phyloP scores from a whole-genome alignment of 2,113 vertebrate species.

The Lipotes vexillifer region DNA sequence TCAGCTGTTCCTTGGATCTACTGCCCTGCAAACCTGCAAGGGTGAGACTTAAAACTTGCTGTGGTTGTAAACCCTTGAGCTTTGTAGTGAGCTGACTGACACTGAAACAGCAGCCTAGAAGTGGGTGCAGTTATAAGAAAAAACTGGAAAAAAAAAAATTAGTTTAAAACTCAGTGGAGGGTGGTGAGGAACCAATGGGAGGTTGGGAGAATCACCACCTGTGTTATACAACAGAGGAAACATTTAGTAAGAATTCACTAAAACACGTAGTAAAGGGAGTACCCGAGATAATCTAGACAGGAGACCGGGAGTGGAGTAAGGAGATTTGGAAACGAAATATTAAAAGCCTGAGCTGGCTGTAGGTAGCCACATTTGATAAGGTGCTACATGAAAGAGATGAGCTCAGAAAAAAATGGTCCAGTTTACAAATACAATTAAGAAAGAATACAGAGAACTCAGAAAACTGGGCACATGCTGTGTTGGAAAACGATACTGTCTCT shows the following conservation, averaged over 20 bases:
- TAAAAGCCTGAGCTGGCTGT: background rate
- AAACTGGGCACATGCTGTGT: background rate
- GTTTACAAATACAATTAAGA: background rate
- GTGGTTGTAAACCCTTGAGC: background rate
- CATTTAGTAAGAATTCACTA: background rate
- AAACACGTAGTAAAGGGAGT: background rate
- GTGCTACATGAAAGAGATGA: background rate
- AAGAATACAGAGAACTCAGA: background rate
- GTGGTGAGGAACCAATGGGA: background rate
- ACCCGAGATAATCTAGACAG: background rate
- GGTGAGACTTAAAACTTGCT: background rate
- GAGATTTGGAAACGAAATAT: background rate
- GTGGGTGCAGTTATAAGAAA: background rate
- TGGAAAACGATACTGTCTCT: background rate
- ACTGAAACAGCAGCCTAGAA: background rate
- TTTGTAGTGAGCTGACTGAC: background rate
- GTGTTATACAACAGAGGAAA: background rate
- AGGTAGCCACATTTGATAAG: background rate
- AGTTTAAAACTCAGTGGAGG: background rate
- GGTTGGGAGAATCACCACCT: background rate
- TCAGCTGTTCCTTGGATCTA: background rate
- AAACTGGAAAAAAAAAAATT: background rate
- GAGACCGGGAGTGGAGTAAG: background rate
- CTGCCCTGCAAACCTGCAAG: background rate
- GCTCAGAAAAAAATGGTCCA: background rate